A percentile compares a stretch with the other conserved stretches of the same genome.
These are phyloP conservation scores for Achatina immaculata DNA, from an alignment of 1,140 invertebrate genomes.

Conservation along the genomic window DNA sequence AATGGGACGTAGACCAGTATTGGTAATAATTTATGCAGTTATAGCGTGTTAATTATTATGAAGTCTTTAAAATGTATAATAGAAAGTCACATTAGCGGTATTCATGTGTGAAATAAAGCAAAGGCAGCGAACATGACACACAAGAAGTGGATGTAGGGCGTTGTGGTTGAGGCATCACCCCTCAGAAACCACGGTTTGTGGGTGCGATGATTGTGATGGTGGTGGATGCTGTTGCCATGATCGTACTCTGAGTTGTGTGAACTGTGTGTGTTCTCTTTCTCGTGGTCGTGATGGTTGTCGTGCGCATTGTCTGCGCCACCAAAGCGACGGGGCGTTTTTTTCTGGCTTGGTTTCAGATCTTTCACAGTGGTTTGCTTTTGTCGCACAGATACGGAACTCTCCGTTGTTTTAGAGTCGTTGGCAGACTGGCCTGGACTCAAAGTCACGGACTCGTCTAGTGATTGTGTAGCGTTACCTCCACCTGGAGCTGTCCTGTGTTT, in stretches of 20 bases:
- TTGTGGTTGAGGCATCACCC: neutral
- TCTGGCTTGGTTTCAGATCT: neutral
- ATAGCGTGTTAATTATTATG: too few relatives aligned
- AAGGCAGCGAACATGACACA: neutral
- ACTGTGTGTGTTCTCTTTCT: conserved; percentile 2
- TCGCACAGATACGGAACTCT: neutral
- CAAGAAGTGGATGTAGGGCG: neutral
- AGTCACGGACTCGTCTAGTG: too few relatives aligned
- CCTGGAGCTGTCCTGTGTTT: conserved; percentile 23
- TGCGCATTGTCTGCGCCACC: conserved; percentile 18
- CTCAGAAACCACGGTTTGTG: conserved; percentile 47
- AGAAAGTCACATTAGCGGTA: neutral
- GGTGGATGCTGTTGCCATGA: conserved; percentile 7
- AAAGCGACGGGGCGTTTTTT: neutral
- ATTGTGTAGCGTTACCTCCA: neutral
- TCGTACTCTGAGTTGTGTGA: conserved; percentile 1
- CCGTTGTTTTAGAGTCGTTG: neutral
- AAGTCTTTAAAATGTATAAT: too few relatives aligned
- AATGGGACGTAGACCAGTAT: too few relatives aligned
- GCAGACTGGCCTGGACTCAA: neutral
- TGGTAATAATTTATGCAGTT: too few relatives aligned
- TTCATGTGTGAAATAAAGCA: neutral
- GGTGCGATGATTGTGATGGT: conserved; percentile 20
- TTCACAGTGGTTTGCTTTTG: neutral
- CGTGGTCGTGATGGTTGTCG: conserved; percentile 1